phyloP scores from a whole-genome alignment of 2,888 invertebrate species.

The Griposia aprilina region DNA sequence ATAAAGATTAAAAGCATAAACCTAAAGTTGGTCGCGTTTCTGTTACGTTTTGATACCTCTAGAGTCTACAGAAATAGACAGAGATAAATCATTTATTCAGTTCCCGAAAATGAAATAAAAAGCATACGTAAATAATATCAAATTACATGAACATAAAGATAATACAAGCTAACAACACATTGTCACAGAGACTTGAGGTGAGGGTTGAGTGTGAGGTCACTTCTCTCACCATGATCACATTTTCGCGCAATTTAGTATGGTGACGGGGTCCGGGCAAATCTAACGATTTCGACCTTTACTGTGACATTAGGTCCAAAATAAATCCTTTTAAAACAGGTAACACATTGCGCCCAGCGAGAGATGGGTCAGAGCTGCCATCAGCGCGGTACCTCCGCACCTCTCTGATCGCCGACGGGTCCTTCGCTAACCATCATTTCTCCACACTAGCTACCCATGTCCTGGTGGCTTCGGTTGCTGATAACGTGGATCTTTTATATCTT shows the following conservation, averaged over 20 bases:
- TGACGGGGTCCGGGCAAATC: not conserved
- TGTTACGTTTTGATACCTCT: not conserved
- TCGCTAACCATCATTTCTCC: constrained; percentile 68
- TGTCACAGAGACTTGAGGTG: no score
- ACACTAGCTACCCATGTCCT: constrained; percentile 66
- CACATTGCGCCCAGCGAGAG: constrained; percentile 66
- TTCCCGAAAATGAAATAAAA: no score
- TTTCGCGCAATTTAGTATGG: no score
- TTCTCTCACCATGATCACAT: no score
- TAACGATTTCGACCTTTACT: not conserved
- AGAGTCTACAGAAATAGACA: no score
- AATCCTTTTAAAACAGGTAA: constrained; percentile 55
- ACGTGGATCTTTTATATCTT: constrained; percentile 67
- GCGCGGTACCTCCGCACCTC: constrained; percentile 70
- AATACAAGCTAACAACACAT: no score
- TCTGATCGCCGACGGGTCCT: constrained; percentile 70
- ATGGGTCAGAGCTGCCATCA: constrained; percentile 73
- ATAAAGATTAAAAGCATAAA: no score
- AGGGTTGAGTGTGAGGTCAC: not conserved
- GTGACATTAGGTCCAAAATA: not conserved
- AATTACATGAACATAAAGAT: no score
- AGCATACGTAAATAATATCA: no score
- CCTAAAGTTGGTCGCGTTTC: not conserved
- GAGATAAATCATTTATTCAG: no score
- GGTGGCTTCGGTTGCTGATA: constrained; percentile 64